phyloP scores from a whole-genome alignment of 2,888 invertebrate genomes.

The Amblyjoppa fuscipennis region DNA sequence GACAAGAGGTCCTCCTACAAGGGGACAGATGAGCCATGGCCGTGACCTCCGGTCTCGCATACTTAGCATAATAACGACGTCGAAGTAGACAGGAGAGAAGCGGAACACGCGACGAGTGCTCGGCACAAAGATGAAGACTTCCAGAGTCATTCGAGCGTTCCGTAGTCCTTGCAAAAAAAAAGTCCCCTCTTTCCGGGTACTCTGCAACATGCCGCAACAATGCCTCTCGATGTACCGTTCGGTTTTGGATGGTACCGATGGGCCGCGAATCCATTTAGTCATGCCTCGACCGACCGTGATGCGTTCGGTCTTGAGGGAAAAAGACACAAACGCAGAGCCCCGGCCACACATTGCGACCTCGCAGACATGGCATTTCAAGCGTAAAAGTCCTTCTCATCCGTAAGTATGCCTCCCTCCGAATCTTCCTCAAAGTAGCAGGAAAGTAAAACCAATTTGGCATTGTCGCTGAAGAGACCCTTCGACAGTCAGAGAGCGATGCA shows the following conservation, averaged over 20 bases:
- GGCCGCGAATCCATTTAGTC: conserved; percentile 56
- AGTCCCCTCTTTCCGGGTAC: not conserved
- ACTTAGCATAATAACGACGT: conserved; percentile 11
- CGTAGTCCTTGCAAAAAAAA: conserved; percentile 30
- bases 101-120: conserved; percentile 42
- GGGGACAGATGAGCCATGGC: not conserved
- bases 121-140: conserved; percentile 51
- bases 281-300: conserved; percentile 34
- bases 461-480: conserved; percentile 49
- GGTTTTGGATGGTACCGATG: conserved; percentile 29
- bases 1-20: conserved; percentile 14
- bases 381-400: conserved; percentile 46
- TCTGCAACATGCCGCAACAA: conserved; percentile 36
- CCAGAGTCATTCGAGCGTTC: not conserved
- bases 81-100: conserved; percentile 26
- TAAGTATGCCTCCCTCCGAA: conserved; percentile 28
- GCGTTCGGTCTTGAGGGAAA: conserved; percentile 35
- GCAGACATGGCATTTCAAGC: conserved; percentile 30
- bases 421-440: conserved; percentile 29
- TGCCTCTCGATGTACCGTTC: conserved; percentile 28
- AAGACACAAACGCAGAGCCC: not conserved
- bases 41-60: conserved; percentile 7
- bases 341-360: conserved; percentile 39
- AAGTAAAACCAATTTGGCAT: conserved; percentile 59
- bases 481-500: conserved; percentile 36